Base-by-base conservation (phyloP, 2,113 vertebrate species). In the Heterochromis multidens region DNA sequence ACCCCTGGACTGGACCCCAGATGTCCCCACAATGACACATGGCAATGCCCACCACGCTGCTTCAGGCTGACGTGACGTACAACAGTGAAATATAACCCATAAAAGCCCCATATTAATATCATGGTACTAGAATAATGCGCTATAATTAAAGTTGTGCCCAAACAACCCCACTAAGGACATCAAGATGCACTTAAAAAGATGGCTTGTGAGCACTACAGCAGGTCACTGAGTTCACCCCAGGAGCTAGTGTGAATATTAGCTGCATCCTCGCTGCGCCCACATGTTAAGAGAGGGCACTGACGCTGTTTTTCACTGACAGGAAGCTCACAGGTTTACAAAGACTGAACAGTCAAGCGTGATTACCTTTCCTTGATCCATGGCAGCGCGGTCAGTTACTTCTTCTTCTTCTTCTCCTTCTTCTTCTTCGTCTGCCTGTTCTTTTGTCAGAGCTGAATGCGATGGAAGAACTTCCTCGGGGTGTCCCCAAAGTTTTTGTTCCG, bases 281-380 rank as follows among this genome's bases (percentile, higher is more conserved):
- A 74, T 78, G n/a, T 70, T 70, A 29, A 9, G 8, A 49, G 27
- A 82, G 4, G 23, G 5, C 12, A 9, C 25, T 21, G 10, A 72
- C 7, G 27, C 67, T 72, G 5, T 21, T 6, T 23, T 72, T 7
- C 25, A 49, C 40, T 3, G 25, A 72, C 25, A 67, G 3, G 7
- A 17, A 43, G 40, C 27, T 2, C 2, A 21, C 8, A 23, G 6
- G n/a, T n/a, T n/a, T n/a, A n/a, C n/a, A n/a, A n/a, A 27, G 6
- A 54, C 58, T 27, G 0, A 77, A 83, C 84, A 29, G 21, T 27
- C 19, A 25, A 7, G 13, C 25, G 7, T 35, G 58, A 12, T 76
- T 93, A 95, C 94, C 94, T 95, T 95, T 82, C 83, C 92, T 0
- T 90, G 77, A 19, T 94, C 94, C 94, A 95, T 95, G 85, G 85